A percentile compares a stretch with the other conserved stretches of the same genome.
Conservation (phyloP, 2,797 vertebrate species). For the Naso thynnoides region DNA sequence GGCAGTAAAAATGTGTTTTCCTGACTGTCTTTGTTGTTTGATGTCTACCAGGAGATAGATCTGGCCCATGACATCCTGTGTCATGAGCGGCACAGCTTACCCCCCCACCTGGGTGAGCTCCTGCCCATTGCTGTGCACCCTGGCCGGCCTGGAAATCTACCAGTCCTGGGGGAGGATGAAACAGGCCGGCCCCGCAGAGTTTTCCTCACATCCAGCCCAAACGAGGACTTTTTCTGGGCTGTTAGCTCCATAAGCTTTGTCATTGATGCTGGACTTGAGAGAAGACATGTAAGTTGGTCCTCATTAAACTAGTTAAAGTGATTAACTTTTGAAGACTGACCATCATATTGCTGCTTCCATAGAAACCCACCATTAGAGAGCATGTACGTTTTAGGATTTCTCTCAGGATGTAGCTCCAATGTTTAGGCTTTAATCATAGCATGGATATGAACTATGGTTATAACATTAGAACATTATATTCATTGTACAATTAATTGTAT, state of each 20-base stretch:
- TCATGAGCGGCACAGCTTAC: conserved; percentile 82
- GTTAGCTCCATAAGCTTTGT: conserved; percentile 84
- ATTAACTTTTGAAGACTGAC: not conserved
- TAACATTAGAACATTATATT: no score
- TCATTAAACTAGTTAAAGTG: not conserved
- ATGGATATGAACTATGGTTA: not conserved
- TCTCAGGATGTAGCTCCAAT: not conserved
- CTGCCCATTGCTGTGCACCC: conserved; percentile 86
- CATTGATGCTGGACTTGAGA: conserved; percentile 90
- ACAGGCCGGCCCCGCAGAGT: conserved; percentile 81
- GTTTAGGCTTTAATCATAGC: not conserved
- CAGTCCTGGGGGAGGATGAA: conserved; percentile 64
- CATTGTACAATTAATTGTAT: no score
- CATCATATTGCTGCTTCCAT: not conserved
- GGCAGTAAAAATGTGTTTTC: conserved; percentile 4
- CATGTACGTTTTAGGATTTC: no score
- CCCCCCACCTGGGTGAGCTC: conserved; percentile 84
- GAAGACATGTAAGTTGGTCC: conserved; percentile 80
- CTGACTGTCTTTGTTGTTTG: conserved; percentile 2
- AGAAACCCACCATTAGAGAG: not conserved
- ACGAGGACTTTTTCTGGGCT: conserved; percentile 87
- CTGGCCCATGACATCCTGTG: conserved; percentile 86
- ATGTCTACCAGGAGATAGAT: conserved; percentile 86
- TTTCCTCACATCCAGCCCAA: conserved; percentile 88
- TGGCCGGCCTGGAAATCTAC: conserved; percentile 73